Evolutionary conservation across 1,140 invertebrate genomes (phyloP), one percentile per base, ranked within the genome.

Genomic region (Pseudomyrmex dendroicus): DNA sequence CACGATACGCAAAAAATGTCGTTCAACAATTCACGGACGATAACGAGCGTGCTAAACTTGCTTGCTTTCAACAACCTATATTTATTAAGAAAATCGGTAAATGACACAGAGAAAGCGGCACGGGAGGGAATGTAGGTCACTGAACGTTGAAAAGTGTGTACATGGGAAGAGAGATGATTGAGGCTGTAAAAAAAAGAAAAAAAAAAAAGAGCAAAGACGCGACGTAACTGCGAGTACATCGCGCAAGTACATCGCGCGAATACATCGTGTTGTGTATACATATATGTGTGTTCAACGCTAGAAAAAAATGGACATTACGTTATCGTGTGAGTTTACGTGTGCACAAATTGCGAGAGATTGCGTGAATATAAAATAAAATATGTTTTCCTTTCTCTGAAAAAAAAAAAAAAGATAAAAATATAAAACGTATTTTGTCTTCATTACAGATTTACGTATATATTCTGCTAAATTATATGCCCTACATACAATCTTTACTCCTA

Each of bases 21-120:
- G 68, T 80, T 82, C 35, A 35, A 35, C 35, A 35, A 35, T 35
- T 35, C 48, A 85, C 73, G 74, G 77, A 85, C 70, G 70, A 80
- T 83, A 89, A 89, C 83, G 73, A 86, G 84, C 89, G 87, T 91
- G 88, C 89, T 90, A 35, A 86, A 85, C 86, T 86, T 84, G 82
- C 82, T 84, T 74, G 84, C 83, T 74, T 73, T 57, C 57, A 80
- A 78, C 52, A 61, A 64, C 56, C 84, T 86, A 88, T 74, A 84
- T 66, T 73, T 61, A 85, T 68, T 78, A 52, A 76, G 59, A 83
- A 35, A 35, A 86, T 78, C 66, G 61, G 56, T 62, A 86, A 73
- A 86, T 72, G 82, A 56, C 61, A 80, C 56, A 82, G 25, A 82
- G 25, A 66, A 85, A 84, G 74, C 85, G 59, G 54, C 54, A 73